phyloP scores from a whole-genome alignment of 1,140 invertebrate species.

The Anagrus nilaparvatae region DNA sequence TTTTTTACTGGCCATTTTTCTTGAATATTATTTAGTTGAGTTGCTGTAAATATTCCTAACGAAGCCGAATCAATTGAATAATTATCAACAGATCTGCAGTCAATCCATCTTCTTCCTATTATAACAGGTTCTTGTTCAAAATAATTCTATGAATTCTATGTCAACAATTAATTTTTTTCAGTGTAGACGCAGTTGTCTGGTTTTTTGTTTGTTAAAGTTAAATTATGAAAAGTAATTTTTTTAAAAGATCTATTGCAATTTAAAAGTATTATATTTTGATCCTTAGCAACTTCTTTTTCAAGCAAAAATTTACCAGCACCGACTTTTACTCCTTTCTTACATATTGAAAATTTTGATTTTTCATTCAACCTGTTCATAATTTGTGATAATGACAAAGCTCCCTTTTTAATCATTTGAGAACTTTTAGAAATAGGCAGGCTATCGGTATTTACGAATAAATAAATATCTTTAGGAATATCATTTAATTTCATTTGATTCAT shows the following conservation, averaged over 20 bases:
- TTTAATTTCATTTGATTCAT: no score
- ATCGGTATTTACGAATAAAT: no score
- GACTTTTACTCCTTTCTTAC: background rate
- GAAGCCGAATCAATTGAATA: constrained; percentile 7
- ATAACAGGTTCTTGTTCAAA: constrained; percentile 9
- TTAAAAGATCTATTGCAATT: constrained; percentile 11
- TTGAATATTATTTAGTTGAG: background rate
- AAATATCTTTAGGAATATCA: no score
- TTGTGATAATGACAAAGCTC: background rate
- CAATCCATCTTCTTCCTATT: constrained; percentile 12
- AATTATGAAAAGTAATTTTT: constrained; percentile 13
- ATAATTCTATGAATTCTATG: constrained; percentile 15
- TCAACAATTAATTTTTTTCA: constrained; percentile 13
- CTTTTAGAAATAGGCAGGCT: no score
- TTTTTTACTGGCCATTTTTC: background rate
- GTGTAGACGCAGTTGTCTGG: constrained; percentile 19
- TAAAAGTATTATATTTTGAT: background rate
- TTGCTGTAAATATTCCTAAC: background rate
- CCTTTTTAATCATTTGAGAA: constrained; percentile 5
- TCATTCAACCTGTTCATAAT: background rate
- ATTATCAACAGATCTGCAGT: constrained; percentile 6
- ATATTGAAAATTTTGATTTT: background rate
- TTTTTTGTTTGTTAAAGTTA: constrained; percentile 9
- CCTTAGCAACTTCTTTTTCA: background rate
- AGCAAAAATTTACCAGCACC: no score